Conservation (phyloP, 2,113 vertebrate species). For the Tachycineta bicolor region DNA sequence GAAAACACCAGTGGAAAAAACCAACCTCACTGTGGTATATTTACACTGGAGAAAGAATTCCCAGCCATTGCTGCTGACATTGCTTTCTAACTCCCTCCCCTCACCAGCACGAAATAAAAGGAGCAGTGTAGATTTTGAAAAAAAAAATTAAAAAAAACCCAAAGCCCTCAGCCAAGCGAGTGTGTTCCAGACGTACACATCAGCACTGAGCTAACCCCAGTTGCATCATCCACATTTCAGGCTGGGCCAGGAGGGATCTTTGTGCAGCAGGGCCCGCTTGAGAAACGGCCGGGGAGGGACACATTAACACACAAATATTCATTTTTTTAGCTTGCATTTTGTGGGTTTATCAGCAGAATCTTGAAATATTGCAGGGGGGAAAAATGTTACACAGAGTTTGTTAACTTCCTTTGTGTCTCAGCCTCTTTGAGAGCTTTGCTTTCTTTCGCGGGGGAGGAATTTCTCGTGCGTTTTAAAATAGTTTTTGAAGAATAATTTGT, state of each 20-base stretch:
- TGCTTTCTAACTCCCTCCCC: background rate
- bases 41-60: background rate
- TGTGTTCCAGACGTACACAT: conserved; percentile 58
- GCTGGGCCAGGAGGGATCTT: conserved; percentile 48
- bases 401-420: background rate
- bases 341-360: conserved; percentile 28
- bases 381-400: background rate
- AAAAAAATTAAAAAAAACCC: background rate
- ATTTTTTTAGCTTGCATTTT: conserved; percentile 6
- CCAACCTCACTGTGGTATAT: background rate
- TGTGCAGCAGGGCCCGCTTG: background rate
- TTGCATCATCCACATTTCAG: conserved; percentile 66
- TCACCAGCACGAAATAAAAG: conserved; percentile 20
- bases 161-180: background rate
- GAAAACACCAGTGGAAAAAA: background rate
- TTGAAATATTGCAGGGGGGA: conserved; percentile 32
- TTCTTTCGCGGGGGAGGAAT: background rate
- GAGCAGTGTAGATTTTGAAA: conserved; percentile 26
- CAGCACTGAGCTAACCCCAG: conserved; percentile 67
- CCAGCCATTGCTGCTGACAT: background rate
- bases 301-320: background rate
- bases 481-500: background rate
- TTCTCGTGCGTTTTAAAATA: background rate
- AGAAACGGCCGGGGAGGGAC: conserved; percentile 31
- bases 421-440: background rate